Evolutionary conservation across 2,888 invertebrate species (phyloP).

Genomic region (Sthenelais limicola): DNA sequence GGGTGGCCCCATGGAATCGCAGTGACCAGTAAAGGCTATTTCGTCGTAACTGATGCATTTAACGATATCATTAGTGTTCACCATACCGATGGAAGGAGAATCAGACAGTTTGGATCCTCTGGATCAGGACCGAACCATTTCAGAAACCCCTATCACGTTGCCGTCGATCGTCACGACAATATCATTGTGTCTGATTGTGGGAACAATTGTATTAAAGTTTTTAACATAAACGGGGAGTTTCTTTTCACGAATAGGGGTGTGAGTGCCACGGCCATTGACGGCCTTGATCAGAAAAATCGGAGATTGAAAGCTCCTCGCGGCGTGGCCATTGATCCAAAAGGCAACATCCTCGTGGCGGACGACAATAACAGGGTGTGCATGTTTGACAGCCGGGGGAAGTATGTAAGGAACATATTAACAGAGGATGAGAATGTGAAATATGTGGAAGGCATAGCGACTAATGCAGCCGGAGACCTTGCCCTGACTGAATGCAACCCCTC

Average conservation of each 20-base stretch:
- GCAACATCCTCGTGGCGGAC: constrained; percentile 98
- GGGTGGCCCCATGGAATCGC: constrained; percentile 54
- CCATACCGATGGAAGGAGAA: constrained; percentile 92
- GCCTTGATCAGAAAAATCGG: constrained; percentile 14
- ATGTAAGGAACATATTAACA: constrained; percentile 48
- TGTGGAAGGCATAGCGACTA: constrained; percentile 47
- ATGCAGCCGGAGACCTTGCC: constrained; percentile 41
- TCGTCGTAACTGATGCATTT: constrained; percentile 97
- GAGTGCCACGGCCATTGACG: constrained; percentile 1
- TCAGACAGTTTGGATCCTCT: constrained; percentile 91
- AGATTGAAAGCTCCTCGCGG: constrained; percentile 97
- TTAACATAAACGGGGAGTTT: constrained; percentile 45
- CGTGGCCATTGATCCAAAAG: constrained; percentile 97
- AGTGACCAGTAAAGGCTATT: constrained; percentile 95
- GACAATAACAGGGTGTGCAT: constrained; percentile 50
- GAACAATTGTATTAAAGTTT: constrained; percentile 93
- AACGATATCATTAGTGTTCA: constrained; percentile 91
- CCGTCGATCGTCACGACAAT: constrained; percentile 91
- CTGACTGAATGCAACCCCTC: constrained; percentile 51
- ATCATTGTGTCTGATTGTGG: constrained; percentile 98
- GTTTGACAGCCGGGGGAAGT: constrained; percentile 48
- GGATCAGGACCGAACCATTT: constrained; percentile 94
- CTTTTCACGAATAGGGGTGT: constrained; percentile 42
- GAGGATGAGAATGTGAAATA: constrained; percentile 51
- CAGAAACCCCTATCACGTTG: constrained; percentile 98